phyloP scores from a whole-genome alignment of 2,113 vertebrate genomes.

The Emydura subglobosa region DNA sequence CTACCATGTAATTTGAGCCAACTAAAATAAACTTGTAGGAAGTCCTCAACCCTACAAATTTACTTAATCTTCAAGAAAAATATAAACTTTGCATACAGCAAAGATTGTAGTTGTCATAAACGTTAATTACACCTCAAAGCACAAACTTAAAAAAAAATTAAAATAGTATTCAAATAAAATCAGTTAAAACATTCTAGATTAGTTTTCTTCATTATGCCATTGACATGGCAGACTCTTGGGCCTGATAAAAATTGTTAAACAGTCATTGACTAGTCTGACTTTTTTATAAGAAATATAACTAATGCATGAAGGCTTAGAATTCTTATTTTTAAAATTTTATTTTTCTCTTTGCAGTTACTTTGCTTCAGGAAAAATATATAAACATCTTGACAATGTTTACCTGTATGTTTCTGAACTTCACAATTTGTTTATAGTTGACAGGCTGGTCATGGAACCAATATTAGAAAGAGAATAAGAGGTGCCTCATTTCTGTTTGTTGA shows the following conservation, averaged over 20 bases:
- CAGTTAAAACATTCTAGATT: not conserved
- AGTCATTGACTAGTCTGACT: not conserved
- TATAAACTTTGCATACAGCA: too few relatives aligned
- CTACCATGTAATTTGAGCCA: too few relatives aligned
- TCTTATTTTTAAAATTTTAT: not conserved
- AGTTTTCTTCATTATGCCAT: not conserved
- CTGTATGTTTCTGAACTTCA: not conserved
- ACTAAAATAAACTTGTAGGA: too few relatives aligned
- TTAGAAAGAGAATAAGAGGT: not conserved
- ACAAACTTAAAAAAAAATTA: not conserved
- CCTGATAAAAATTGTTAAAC: not conserved
- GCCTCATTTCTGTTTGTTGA: not conserved
- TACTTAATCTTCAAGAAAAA: too few relatives aligned
- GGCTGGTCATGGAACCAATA: not conserved
- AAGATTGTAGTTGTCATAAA: too few relatives aligned
- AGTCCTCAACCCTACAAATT: too few relatives aligned
- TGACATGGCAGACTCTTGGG: not conserved
- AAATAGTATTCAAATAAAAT: not conserved
- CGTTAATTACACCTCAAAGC: not conserved
- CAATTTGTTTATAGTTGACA: conserved; percentile 18
- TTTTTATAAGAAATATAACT: too few relatives aligned
- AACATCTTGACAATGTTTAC: not conserved
- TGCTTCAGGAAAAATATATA: not conserved
- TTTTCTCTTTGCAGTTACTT: not conserved
- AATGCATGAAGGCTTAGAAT: not conserved